A percentile compares a stretch with the other conserved stretches of the same genome.
Evolutionary conservation across 2,797 vertebrate species (phyloP).

Genomic region (Lepilemur septentrionalis): DNA sequence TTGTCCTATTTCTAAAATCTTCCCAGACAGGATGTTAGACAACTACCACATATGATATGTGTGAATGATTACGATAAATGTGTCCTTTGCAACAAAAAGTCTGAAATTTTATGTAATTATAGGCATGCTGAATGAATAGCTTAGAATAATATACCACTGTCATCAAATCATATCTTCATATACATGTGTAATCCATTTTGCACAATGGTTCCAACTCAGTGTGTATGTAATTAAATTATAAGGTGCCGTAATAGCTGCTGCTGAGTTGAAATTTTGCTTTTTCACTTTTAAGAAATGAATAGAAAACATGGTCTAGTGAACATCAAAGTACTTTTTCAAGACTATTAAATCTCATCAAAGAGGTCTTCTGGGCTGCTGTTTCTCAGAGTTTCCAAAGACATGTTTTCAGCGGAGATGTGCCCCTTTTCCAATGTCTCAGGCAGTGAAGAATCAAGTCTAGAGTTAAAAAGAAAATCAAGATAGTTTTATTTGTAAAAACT

Average conservation of each 20-base stretch:
- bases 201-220: not conserved
- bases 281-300: conserved; percentile 33
- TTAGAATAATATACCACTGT: conserved; percentile 47
- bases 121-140: conserved; percentile 14
- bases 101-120: conserved; percentile 22
- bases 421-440: conserved; percentile 53
- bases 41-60: not conserved
- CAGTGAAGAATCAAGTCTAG: conserved; percentile 73
- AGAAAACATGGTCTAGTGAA: not conserved
- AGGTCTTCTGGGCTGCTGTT: conserved; percentile 89
- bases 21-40: conserved; percentile 40
- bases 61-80: conserved; percentile 29
- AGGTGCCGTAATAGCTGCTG: not conserved
- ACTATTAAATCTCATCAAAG: conserved; percentile 73
- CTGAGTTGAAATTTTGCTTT: not conserved
- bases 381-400: conserved; percentile 81
- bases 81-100: conserved; percentile 24
- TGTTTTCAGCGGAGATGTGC: conserved; percentile 59
- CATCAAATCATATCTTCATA: conserved; percentile 36
- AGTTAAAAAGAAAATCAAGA: conserved; percentile 66
- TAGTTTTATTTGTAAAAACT: conserved; percentile 34
- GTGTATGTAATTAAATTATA: conserved; percentile 43
- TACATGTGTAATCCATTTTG: not conserved
- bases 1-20: conserved; percentile 21
- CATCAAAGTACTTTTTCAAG: not conserved